Evolutionary conservation across 2,888 invertebrate species (phyloP).

Genomic region (Rhyacophila evoluta): DNA sequence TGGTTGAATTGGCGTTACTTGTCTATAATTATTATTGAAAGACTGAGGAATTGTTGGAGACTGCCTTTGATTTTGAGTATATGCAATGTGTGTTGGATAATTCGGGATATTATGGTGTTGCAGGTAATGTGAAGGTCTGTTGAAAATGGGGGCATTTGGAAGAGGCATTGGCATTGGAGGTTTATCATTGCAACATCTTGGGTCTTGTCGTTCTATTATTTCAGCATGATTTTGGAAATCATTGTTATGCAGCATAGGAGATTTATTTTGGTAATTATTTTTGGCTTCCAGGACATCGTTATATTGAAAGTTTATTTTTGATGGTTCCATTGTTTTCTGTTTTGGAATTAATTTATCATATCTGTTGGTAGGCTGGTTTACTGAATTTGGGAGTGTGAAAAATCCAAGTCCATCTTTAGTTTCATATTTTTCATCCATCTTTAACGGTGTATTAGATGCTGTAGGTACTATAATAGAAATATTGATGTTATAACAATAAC

Average conservation of each 20-base stretch:
- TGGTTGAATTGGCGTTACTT: neutral
- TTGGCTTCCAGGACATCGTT: neutral
- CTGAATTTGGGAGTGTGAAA: conserved; percentile 48
- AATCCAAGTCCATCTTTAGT: conserved; percentile 30
- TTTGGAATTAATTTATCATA: neutral
- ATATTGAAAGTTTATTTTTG: neutral
- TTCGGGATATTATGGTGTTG: neutral
- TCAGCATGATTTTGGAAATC: neutral
- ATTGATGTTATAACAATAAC: neutral
- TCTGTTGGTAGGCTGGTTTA: conserved; percentile 6
- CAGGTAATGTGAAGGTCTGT: neutral
- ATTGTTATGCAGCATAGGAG: neutral
- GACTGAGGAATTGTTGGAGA: neutral
- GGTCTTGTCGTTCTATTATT: neutral
- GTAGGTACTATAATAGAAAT: conserved; percentile 29
- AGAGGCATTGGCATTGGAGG: neutral
- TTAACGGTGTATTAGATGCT: conserved; percentile 34
- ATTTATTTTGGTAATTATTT: neutral
- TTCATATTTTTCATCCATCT: neutral
- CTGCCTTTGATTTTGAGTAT: neutral
- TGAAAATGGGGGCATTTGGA: neutral
- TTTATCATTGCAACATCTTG: neutral
- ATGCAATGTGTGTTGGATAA: neutral
- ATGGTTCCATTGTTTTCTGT: neutral
- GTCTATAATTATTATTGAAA: neutral